A percentile compares a stretch with the other conserved stretches of the same genome.
Evolutionary conservation across 1,140 invertebrate species (phyloP).

Genomic region (Meloidogyne exigua): DNA sequence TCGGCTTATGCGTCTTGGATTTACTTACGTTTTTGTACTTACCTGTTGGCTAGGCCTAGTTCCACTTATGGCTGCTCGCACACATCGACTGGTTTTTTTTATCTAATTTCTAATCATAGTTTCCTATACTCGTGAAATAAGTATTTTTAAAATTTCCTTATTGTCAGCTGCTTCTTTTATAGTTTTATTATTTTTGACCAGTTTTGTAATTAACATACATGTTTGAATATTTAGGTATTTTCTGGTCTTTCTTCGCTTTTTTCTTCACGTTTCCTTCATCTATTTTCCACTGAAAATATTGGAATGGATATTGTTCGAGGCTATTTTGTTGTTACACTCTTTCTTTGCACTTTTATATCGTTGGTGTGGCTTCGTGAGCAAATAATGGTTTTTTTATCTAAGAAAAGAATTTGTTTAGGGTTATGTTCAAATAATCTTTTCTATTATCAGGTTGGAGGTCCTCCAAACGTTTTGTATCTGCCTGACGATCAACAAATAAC

Average conservation of each 20-base stretch:
- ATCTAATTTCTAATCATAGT: not conserved
- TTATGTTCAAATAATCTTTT: not conserved
- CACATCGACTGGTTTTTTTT: slow-evolving; percentile 35
- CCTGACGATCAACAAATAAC: slow-evolving; percentile 31
- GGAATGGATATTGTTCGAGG: slow-evolving; percentile 67
- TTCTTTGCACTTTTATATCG: slow-evolving; percentile 92
- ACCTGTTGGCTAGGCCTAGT: slow-evolving; percentile 88
- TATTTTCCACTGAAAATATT: slow-evolving; percentile 66
- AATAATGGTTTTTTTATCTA: slow-evolving; percentile 72
- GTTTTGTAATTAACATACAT: too few species aligned
- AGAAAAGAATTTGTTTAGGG: too few species aligned
- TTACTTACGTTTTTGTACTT: slow-evolving; percentile 91
- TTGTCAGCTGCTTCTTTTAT: too few species aligned
- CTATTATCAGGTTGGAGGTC: slow-evolving; percentile 19
- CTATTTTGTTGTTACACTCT: slow-evolving; percentile 92
- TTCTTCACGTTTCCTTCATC: slow-evolving; percentile 79
- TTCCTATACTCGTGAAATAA: too few species aligned
- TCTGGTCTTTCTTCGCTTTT: slow-evolving; percentile 71
- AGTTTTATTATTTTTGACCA: too few species aligned
- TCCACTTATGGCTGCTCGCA: slow-evolving; percentile 83
- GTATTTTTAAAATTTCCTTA: too few species aligned
- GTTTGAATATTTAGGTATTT: slow-evolving; percentile 24
- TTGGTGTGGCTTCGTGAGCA: slow-evolving; percentile 95
- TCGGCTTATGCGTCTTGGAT: slow-evolving; percentile 88
- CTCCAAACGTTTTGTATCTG: slow-evolving; percentile 32